phyloP scores from a whole-genome alignment of 2,888 invertebrate species.

The Ormyrus pomaceus region DNA sequence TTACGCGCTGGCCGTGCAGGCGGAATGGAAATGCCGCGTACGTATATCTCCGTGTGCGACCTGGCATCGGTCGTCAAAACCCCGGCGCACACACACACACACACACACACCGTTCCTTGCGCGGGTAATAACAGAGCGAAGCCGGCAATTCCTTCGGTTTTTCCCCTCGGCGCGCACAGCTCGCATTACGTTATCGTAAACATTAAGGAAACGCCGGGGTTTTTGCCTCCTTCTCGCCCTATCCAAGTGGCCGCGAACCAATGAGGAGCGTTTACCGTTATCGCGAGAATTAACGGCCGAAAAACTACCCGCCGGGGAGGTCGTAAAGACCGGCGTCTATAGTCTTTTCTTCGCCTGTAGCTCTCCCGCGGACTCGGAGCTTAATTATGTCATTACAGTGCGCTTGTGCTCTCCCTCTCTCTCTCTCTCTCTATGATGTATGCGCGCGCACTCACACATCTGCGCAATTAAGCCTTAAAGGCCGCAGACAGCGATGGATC shows the following conservation, averaged over 20 bases:
- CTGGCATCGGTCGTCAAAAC: too few relatives aligned
- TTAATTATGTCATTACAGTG: slow-evolving; percentile 43
- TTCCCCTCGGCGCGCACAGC: background rate
- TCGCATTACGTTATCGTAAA: slow-evolving; percentile 3
- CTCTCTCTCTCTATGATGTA: background rate
- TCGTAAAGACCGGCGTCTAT: background rate
- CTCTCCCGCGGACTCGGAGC: background rate
- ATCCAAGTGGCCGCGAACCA: background rate
- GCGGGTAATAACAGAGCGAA: background rate
- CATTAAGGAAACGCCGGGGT: background rate
- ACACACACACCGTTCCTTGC: too few relatives aligned
- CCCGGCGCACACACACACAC: too few relatives aligned
- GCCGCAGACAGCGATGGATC: background rate
- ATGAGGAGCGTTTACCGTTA: slow-evolving; percentile 30
- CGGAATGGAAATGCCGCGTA: too few relatives aligned
- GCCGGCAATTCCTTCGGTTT: background rate
- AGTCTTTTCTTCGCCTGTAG: background rate
- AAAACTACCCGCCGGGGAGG: slow-evolving; percentile 15
- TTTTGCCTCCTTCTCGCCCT: background rate
- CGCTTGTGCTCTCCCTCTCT: background rate
- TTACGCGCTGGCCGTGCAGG: too few relatives aligned
- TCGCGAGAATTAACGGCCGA: slow-evolving; percentile 29
- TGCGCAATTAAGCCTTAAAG: background rate
- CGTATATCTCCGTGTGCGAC: too few relatives aligned
- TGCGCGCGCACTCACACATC: background rate